These are phyloP conservation scores for Boleophthalmus pectinirostris DNA, from an alignment of 2,113 vertebrate genomes.

Conservation along the genomic window DNA sequence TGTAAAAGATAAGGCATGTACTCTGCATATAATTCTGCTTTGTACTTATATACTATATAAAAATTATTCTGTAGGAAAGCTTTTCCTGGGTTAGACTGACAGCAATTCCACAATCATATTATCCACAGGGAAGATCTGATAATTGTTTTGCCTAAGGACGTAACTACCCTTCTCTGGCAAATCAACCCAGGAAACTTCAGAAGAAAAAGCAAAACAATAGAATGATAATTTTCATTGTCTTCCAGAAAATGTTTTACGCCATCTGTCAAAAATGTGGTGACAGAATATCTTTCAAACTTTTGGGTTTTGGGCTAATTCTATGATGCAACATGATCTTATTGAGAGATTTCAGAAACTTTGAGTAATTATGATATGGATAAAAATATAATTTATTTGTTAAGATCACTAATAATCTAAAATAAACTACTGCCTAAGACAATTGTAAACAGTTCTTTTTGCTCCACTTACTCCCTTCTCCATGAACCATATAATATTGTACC, in stretches of 20 bases:
- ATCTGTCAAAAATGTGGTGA: not conserved
- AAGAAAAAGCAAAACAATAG: not conserved
- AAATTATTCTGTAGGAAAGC: not conserved
- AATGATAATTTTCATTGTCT: not conserved
- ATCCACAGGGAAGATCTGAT: not conserved
- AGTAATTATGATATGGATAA: not conserved
- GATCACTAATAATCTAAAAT: not conserved
- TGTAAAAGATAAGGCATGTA: too few relatives aligned
- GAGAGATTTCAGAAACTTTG: not conserved
- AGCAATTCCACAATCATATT: not conserved
- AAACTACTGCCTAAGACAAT: not conserved
- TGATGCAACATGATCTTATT: not conserved
- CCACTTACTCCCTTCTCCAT: constrained; percentile 15
- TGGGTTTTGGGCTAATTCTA: not conserved
- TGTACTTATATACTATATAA: not conserved
- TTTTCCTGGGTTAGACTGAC: not conserved
- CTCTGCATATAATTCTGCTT: too few relatives aligned
- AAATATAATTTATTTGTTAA: not conserved
- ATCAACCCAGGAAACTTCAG: not conserved
- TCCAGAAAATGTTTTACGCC: not conserved
- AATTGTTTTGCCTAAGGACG: not conserved
- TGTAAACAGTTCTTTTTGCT: constrained; percentile 10
- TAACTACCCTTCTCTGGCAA: not conserved
- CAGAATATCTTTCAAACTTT: not conserved
- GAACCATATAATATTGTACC: constrained; percentile 24